Base-by-base conservation (phyloP, 2,113 vertebrate species). In the Campylomormyrus numenius region DNA sequence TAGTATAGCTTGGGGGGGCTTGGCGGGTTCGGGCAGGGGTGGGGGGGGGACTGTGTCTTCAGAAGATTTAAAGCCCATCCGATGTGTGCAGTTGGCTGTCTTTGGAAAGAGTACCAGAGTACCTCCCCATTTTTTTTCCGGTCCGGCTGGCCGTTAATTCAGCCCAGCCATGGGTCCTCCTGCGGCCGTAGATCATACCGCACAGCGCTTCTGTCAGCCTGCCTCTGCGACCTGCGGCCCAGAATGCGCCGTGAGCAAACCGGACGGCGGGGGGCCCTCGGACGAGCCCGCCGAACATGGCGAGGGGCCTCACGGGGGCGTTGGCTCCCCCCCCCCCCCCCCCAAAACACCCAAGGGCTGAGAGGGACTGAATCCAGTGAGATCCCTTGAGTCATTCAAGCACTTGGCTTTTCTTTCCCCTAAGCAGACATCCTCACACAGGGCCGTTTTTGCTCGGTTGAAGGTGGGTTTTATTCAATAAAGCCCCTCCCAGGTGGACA, bases 11-110 rank as follows among this genome's bases (percentile, higher is more conserved):
- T 86, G 9, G 24, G 10, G 21, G 42, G 17, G 46, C 21, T 39
- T 46, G 45, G 5, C 7, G 1, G 13, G 49, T 53, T 52, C 0
- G 21, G 42, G 39, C 35, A n/a, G 39, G 19, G 1, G 39, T 45
- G 27, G 35, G 31, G 27, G 13, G 35, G 0, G 1, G 35, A 7
- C 52, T 70, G 21, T 2, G 9, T 24, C 70, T 35, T 42, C 19
- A 62, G 45, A 66, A 56, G 84, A 85, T 90, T 90, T 87, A 90
- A 49, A 90, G 84, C 84, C 84, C 53, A 74, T 21, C 84, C 84
- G 31, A 17, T 87, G 89, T 70, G 27, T 53, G 84, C 39, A 90
- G 42, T 35, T 56, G 6, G 50, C 83, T 85, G 21, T 66, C 19
- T 53, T 53, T 42, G 62, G 39, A 74, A 17, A n/a, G n/a, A n/a